A percentile compares a stretch with the other conserved stretches of the same genome.
phyloP scores from a whole-genome alignment of 1,140 invertebrate species.

The Homalodisca vitripennis region DNA sequence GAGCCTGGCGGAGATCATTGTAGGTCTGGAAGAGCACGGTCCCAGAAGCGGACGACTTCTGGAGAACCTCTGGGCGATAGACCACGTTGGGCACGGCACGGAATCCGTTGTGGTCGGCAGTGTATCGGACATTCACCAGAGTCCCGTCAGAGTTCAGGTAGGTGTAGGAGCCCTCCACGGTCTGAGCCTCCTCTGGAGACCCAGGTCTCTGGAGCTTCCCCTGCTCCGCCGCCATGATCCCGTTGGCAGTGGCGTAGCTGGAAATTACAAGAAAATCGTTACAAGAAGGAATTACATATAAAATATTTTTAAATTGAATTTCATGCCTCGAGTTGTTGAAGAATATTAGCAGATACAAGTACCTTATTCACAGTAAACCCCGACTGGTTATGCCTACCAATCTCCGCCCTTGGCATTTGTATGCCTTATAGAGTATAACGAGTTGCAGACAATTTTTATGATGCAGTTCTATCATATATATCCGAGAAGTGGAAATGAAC shows the following conservation, averaged over 20 bases:
- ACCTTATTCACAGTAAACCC: too few relatives aligned
- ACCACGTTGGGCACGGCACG: slow-evolving; percentile 33
- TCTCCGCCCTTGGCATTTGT: too few relatives aligned
- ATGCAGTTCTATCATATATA: too few relatives aligned
- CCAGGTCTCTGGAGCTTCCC: slow-evolving; percentile 72
- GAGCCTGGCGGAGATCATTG: too few relatives aligned
- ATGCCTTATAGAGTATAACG: too few relatives aligned
- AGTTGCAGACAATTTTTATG: too few relatives aligned
- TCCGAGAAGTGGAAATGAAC: too few relatives aligned
- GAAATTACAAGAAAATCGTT: too few relatives aligned
- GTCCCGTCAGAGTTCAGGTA: slow-evolving; percentile 54
- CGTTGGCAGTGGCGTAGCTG: slow-evolving; percentile 83
- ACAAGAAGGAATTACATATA: slow-evolving; percentile 43
- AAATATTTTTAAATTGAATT: slow-evolving; percentile 1
- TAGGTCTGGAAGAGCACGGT: too few relatives aligned
- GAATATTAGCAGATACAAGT: too few relatives aligned
- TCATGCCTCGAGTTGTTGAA: too few relatives aligned
- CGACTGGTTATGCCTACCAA: too few relatives aligned
- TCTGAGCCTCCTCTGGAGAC: slow-evolving; percentile 63
- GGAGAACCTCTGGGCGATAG: slow-evolving; percentile 18
- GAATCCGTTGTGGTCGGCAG: slow-evolving; percentile 59
- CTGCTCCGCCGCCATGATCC: slow-evolving; percentile 75
- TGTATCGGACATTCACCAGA: slow-evolving; percentile 62
- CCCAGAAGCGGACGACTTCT: background rate
- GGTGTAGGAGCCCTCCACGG: slow-evolving; percentile 76